Conservation (phyloP, 2,888 invertebrate genomes). For the Strigamia maritima region DNA sequence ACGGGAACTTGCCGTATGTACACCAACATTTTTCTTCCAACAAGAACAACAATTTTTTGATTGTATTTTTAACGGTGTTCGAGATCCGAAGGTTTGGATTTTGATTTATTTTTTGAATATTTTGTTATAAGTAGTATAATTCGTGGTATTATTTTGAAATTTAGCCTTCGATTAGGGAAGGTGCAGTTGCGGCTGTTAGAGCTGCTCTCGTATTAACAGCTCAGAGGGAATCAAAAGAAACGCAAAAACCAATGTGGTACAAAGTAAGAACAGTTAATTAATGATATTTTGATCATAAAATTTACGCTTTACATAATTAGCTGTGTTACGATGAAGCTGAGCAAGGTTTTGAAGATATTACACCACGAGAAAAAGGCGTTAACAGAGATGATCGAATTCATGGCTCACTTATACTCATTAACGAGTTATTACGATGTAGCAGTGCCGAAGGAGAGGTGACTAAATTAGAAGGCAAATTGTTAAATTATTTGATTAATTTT, state of each 20-base stretch:
- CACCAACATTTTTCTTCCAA: constrained; percentile 96
- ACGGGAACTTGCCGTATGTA: constrained; percentile 87
- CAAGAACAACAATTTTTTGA: constrained; percentile 92
- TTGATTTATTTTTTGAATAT: background rate
- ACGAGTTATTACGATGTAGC: constrained; percentile 87
- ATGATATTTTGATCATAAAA: background rate
- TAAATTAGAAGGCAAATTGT: background rate
- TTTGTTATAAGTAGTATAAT: background rate
- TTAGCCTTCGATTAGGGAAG: constrained; percentile 77
- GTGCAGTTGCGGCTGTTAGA: constrained; percentile 88
- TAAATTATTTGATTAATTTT: background rate
- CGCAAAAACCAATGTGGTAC: constrained; percentile 80
- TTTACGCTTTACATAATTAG: constrained; percentile 14
- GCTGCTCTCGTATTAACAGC: constrained; percentile 92
- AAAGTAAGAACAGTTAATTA: constrained; percentile 48
- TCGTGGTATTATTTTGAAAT: background rate
- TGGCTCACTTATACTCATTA: constrained; percentile 85
- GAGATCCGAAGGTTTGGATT: constrained; percentile 72
- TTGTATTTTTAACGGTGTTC: constrained; percentile 83
- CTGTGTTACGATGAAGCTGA: constrained; percentile 89
- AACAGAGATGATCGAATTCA: constrained; percentile 87
- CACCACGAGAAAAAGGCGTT: constrained; percentile 69
- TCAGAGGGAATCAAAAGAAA: constrained; percentile 90
- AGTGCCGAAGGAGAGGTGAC: constrained; percentile 62
- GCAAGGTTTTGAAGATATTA: constrained; percentile 68